These are phyloP conservation scores for Gastracanthus pulcherrimus DNA, from an alignment of 2,888 invertebrate genomes.

Conservation along the genomic window DNA sequence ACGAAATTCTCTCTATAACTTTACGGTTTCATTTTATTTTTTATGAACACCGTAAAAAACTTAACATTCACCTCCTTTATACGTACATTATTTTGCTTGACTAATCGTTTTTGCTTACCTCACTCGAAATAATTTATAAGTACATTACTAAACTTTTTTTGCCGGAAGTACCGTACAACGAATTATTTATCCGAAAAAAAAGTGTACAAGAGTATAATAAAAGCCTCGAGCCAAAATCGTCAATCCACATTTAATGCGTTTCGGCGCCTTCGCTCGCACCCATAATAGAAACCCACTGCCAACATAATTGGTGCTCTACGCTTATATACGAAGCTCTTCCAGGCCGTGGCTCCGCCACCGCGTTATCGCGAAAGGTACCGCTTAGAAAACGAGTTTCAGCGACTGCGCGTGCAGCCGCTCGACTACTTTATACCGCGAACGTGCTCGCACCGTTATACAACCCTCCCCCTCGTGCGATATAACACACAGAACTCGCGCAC, in stretches of 20 bases:
- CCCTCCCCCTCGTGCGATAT: not conserved
- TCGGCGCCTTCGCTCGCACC: not conserved
- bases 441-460: not conserved
- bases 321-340: no score
- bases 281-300: not conserved
- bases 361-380: constrained; percentile 20
- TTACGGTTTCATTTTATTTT: no score
- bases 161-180: not conserved
- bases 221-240: not conserved
- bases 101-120: no score
- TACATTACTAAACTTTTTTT: not conserved
- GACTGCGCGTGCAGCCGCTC: not conserved
- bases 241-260: constrained; percentile 32
- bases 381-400: constrained; percentile 39
- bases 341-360: no score
- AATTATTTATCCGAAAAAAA: not conserved
- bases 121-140: not conserved
- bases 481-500: not conserved
- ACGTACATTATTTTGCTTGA: no score
- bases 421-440: not conserved
- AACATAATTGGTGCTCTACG: constrained; percentile 22
- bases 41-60: no score
- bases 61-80: no score
- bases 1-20: no score
- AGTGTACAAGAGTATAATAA: no score